A percentile compares a stretch with the other conserved stretches of the same genome.
Evolutionary conservation across 2,888 invertebrate genomes (phyloP).

Genomic region (Conchocele bisecta): DNA sequence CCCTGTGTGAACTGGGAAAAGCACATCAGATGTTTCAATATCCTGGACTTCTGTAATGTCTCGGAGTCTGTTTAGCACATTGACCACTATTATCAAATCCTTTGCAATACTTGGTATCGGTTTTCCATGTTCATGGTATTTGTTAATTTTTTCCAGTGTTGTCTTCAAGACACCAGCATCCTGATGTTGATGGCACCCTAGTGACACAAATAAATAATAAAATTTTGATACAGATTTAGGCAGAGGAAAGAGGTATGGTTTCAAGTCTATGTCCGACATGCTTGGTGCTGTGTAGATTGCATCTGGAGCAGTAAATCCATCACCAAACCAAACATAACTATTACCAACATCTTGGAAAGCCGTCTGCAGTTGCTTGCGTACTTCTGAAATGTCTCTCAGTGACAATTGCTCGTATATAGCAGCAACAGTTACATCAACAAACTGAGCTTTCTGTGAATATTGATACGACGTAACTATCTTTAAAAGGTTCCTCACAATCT

Average conservation of each 20-base stretch:
- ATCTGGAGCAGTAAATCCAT: no score
- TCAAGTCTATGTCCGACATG: constrained; percentile 39
- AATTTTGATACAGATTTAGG: constrained; percentile 39
- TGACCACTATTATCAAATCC: constrained; percentile 42
- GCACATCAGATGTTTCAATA: constrained; percentile 6
- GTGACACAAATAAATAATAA: constrained; percentile 17
- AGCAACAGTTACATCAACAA: no score
- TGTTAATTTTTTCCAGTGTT: constrained; percentile 23
- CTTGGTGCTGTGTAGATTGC: no score
- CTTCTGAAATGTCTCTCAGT: no score
- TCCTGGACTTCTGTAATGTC: neutral
- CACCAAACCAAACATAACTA: no score
- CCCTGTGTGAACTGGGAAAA: constrained; percentile 34
- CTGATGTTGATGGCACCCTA: constrained; percentile 45
- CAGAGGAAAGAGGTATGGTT: constrained; percentile 49
- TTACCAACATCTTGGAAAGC: no score
- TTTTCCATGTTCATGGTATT: constrained; percentile 1
- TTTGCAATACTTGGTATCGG: neutral
- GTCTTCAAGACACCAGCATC: constrained; percentile 21
- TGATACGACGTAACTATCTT: no score
- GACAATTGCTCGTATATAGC: no score
- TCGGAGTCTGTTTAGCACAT: constrained; percentile 43
- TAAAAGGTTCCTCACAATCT: no score
- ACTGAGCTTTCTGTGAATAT: no score
- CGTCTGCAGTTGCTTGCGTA: no score